phyloP scores from a whole-genome alignment of 2,113 vertebrate genomes.

The Syngnathoides biaculeatus region DNA sequence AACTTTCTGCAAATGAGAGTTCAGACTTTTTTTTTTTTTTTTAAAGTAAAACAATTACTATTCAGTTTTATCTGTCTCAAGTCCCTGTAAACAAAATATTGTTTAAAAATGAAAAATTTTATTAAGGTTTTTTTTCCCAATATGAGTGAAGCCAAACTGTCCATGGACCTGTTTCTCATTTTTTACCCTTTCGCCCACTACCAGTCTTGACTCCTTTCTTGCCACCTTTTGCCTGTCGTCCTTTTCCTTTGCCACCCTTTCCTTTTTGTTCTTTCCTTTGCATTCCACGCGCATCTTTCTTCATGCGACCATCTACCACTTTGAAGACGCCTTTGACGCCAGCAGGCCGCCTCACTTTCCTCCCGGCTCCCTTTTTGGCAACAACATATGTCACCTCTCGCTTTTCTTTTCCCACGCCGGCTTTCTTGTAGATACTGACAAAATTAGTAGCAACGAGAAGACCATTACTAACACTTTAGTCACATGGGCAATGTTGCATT shows the following conservation, averaged over 20 bases:
- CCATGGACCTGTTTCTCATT: not conserved
- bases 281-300: conserved; percentile 85
- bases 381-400: conserved; percentile 89
- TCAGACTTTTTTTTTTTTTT: too few relatives aligned
- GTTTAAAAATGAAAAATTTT: too few relatives aligned
- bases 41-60: not conserved
- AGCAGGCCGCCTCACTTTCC: conserved; percentile 80
- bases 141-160: not conserved
- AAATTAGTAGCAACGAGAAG: not conserved
- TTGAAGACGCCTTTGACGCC: conserved; percentile 90
- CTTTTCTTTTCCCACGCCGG: conserved; percentile 89
- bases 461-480: not conserved
- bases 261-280: conserved; percentile 79
- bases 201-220: conserved; percentile 33
- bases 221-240: conserved; percentile 38
- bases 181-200: conserved; percentile 47
- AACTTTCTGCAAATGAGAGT: not conserved
- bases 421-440: conserved; percentile 94
- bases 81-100: not conserved
- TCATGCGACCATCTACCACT: conserved; percentile 91
- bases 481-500: not conserved
- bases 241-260: conserved; percentile 49
- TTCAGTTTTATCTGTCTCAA: not conserved
- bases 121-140: not conserved
- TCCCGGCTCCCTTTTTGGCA: conserved; percentile 85